A percentile compares a stretch with the other conserved stretches of the same genome.
Evolutionary conservation across 2,113 vertebrate genomes (phyloP).

Genomic region (Siniperca chuatsi): DNA sequence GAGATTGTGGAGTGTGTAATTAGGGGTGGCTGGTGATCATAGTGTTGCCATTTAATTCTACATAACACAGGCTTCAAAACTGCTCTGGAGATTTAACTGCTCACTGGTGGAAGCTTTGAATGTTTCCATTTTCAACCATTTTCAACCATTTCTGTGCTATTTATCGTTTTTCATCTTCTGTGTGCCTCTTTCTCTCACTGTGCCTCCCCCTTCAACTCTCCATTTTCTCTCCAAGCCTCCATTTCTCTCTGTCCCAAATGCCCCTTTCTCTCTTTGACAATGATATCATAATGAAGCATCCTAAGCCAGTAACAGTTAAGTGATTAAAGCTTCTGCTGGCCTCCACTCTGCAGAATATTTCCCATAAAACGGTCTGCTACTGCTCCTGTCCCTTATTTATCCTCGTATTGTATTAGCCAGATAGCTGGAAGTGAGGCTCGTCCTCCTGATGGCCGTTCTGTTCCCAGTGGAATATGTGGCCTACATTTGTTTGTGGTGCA

Average conservation of each 20-base stretch:
- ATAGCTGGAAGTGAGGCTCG: constrained; percentile 63
- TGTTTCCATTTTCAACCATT: constrained; percentile 19
- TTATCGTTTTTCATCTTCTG: constrained; percentile 12
- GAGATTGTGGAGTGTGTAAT: constrained; percentile 60
- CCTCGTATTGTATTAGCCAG: constrained; percentile 58
- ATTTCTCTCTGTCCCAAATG: constrained; percentile 25
- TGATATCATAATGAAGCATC: constrained; percentile 56
- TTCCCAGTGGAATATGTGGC: constrained; percentile 79
- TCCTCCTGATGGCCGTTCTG: constrained; percentile 66
- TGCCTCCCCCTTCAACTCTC: constrained; percentile 29
- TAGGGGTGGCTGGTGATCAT: constrained; percentile 37
- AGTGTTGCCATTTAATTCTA: constrained; percentile 10
- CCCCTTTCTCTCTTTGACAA: constrained; percentile 24
- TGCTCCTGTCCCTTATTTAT: constrained; percentile 54
- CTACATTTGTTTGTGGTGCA: constrained; percentile 81
- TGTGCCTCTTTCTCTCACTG: neutral
- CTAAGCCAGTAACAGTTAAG: constrained; percentile 54
- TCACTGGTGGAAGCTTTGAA: neutral
- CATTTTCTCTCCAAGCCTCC: constrained; percentile 16
- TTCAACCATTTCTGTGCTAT: constrained; percentile 9
- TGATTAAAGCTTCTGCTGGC: constrained; percentile 66
- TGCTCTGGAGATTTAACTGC: constrained; percentile 19
- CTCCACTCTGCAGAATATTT: constrained; percentile 40
- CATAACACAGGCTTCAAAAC: constrained; percentile 1
- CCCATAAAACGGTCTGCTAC: constrained; percentile 33